Evolutionary conservation across 2,797 vertebrate species (phyloP).

Genomic region (Anguilla anguilla): DNA sequence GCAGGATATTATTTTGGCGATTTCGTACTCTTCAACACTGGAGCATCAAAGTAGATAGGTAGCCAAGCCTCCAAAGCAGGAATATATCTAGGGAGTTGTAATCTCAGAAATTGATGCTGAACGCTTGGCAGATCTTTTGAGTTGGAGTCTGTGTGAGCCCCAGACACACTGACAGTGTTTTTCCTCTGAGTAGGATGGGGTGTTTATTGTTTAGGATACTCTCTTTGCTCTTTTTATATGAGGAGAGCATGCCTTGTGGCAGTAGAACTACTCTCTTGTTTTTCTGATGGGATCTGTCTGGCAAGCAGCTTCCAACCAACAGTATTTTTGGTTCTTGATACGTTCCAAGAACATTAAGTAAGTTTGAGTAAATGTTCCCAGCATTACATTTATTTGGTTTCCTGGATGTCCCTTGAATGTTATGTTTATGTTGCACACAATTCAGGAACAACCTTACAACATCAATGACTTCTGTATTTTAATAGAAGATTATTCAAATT

Average conservation of each 20-base stretch:
- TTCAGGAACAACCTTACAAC: not conserved
- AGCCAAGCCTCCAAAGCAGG: conserved; percentile 1
- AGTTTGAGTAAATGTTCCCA: not conserved
- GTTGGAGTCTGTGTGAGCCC: not conserved
- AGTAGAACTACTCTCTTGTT: not conserved
- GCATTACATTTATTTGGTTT: not conserved
- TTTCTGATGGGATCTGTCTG: not conserved
- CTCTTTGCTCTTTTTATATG: not conserved
- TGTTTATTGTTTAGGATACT: not conserved
- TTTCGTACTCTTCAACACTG: not conserved
- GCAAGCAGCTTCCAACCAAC: not conserved
- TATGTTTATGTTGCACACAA: not conserved
- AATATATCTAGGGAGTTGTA: not conserved
- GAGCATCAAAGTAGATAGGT: not conserved
- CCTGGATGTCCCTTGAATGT: not conserved
- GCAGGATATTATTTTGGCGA: not conserved
- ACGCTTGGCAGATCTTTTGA: not conserved
- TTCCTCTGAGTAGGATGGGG: not conserved
- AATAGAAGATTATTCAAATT: no score
- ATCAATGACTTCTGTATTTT: no score
- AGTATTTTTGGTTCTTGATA: not conserved
- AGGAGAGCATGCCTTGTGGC: not conserved
- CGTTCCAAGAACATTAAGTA: not conserved
- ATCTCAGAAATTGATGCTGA: not conserved
- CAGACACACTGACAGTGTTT: not conserved